Base-by-base conservation (phyloP, 2,888 invertebrate genomes). In the Meliscaeva auricollis region DNA sequence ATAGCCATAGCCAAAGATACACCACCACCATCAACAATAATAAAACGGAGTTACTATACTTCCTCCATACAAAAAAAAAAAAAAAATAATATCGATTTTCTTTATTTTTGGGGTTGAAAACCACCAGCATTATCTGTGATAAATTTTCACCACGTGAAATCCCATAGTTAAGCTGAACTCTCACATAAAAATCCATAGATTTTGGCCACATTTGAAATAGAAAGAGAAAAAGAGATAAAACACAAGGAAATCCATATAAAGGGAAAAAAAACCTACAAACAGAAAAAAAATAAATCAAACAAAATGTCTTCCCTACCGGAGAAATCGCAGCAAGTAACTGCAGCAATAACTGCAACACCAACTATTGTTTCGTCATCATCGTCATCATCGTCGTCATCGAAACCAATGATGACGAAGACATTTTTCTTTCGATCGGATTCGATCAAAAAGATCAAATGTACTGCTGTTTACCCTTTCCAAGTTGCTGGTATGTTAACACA, bases 271-370 rank as follows among this genome's bases (percentile, higher is more conserved):
- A 68, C 13, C 20, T 32, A 30, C 54, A 62, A 26, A 50, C 11
- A 44, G 15, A 30, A 15, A 8, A 62, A 20, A 52, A 54, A 13
- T 6, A 52, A 11, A 41, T 70, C 15, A 32, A 80, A 76, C 70
- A 85, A 81, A 81, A 85, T 85, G 85, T 85, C 85, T 73, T 85
- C 85, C 85, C 62, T 85, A 50, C 62, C 66, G 73, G 81, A 85
- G 72, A 85, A 81, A 85, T 85, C 85, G 76, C 81, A 80, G 54
- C 22, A 54, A 48, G 35, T 85, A 56, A 64, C 72, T 64, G 76
- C 81, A 69, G 13, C 41, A 15, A 52, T 70, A 44, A 35, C 79
- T 38, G 50, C 72, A 66, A 58, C 74, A 52, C 20, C 70, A 60
- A 20, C 44, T n/a, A 68, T 60, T 11, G 62, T 70, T 76, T 54